A percentile compares a stretch with the other conserved stretches of the same genome.
These are phyloP conservation scores for Helogale parvula DNA, from an alignment of 2,113 vertebrate genomes.

Conservation along the genomic window DNA sequence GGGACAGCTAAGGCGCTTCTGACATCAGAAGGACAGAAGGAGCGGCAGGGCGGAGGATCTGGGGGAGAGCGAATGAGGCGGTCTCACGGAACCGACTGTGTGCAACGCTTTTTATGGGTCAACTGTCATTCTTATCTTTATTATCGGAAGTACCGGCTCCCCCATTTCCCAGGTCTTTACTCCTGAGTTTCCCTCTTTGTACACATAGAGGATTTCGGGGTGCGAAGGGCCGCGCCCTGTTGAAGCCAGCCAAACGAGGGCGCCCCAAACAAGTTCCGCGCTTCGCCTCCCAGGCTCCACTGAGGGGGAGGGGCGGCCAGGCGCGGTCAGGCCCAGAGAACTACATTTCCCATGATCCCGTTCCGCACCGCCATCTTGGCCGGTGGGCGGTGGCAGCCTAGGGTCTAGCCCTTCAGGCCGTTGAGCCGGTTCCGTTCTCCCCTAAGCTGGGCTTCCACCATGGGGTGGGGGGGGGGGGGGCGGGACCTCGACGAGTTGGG, in stretches of 20 bases:
- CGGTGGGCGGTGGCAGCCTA: slow-evolving; percentile 69
- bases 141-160: neutral
- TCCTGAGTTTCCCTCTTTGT: neutral
- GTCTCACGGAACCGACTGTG: neutral
- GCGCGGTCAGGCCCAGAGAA: neutral
- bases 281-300: neutral
- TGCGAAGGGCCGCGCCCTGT: neutral
- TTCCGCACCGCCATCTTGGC: slow-evolving; percentile 52
- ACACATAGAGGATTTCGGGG: neutral
- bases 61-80: neutral
- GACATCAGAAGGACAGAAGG: neutral
- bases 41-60: neutral
- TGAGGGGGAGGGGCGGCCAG: neutral
- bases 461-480: neutral
- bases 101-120: neutral
- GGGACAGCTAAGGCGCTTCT: neutral
- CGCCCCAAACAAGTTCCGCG: neutral
- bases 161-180: neutral
- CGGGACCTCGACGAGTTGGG: neutral
- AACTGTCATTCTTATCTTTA: neutral
- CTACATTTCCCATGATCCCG: slow-evolving; percentile 71
- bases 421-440: neutral
- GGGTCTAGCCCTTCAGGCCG: neutral
- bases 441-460: rapidly evolving
- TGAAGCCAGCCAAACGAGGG: neutral